Base-by-base conservation (phyloP, 2,888 invertebrate genomes). In the Sesamia inferens region DNA sequence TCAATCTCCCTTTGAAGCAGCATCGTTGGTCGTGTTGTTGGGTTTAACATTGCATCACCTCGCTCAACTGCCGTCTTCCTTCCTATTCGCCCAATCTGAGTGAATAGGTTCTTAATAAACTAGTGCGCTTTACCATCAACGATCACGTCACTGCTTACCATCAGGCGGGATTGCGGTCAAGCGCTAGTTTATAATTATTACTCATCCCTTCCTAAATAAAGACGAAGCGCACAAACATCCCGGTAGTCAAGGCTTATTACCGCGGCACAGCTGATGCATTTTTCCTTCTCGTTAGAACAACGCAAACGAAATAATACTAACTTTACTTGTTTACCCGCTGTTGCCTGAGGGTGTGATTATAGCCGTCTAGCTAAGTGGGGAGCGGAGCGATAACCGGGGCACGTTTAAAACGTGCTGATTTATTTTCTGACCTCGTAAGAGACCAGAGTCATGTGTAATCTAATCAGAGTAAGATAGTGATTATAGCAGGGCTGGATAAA, bases 281-380 rank as follows among this genome's bases (percentile, higher is more conserved):
- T 22, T n/a, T 19, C 3, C 19, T 57, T 19, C 63, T 55, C 67
- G n/a, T 55, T 63, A 55, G 16, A 66, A 54, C 42, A 47, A 54
- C n/a, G 44, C 59, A 71, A 3, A 73, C 24, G 51, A n/a, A 78
- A 63, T 68, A 61, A 61, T 13, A 24, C 64, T 55, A 65, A 61
- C 59, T 73, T 77, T 54, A 47, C 22, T 76, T 76, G 65, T 69
- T 65, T 69, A 67, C 48, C 31, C 64, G 57, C 64, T 79, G 74
- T n/a, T 10, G 31, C 67, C 48, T 55, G 22, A 48, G 19, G 55
- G 10, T 2, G 2, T 5, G 44, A 11, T 6, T 51, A 31, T 14
- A 47, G 13, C 14, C 42, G 42, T n/a, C 39, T n/a, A n/a, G 6
- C 24, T 11, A 10, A 77, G 78, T 51, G 62, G 5, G 24, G 8